Base-by-base conservation (phyloP, 2,888 invertebrate species). In the Eupeodes luniger region DNA sequence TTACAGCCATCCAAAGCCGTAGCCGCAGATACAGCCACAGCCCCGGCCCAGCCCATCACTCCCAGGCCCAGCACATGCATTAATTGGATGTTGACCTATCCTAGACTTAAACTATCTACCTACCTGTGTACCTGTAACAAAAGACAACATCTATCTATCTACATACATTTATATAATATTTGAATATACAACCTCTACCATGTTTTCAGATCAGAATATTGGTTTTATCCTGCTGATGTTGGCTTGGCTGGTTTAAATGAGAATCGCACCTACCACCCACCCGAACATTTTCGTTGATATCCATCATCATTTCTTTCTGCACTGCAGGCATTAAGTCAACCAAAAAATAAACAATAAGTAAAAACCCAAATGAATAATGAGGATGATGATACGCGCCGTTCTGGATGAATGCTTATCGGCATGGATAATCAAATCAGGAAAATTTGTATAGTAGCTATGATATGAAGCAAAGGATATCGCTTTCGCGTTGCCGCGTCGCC, bases 361-460 rank as follows among this genome's bases (percentile, higher is more conserved):
- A 76, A 74, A 66, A 82, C 76, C 76, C 76, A 84, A 72, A 84
- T 87, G 87, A 87, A 87, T 84, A 87, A 87, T 87, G 80, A 87
- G 84, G 79, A 87, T 80, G 79, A 76, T 87, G 84, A 87, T 87
- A 36, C 4, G 36, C 40, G 79, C 27, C 27, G 84, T 87, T 84
- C 76, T 57, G 59, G 80, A 47, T 80, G 67, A 77, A 72, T 80
- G 84, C 80, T 87, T 87, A 87, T 80, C 84, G 49, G 80, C 19
- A 16, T 36, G 84, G 84, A 67, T 87, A 87, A 87, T 87, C 84
- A 84, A 84, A 87, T 87, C 84, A 80, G 72, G 72, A 77, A 84
- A 84, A 84, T 80, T 27, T 27, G 27, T 3, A 27, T 27, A 27
- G 27, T 27, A 27, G 27, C 27, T 27, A 27, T 64, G 72, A 75